Base-by-base conservation (phyloP, 2,797 vertebrate species). In the Cossypha niveicapilla region DNA sequence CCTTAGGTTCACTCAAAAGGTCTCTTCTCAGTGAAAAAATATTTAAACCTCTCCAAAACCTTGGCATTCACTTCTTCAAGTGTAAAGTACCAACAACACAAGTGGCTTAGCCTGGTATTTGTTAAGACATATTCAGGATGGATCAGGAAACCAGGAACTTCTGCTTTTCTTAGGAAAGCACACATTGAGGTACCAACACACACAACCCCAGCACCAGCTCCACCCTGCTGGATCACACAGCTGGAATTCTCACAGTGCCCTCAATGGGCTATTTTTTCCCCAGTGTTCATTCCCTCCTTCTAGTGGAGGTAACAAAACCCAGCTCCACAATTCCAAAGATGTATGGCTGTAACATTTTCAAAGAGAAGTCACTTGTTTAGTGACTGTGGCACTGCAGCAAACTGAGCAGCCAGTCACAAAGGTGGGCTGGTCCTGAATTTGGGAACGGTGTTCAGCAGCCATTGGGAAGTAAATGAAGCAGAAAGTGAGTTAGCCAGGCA, bases 381-480 rank as follows among this genome's bases (percentile, higher is more conserved):
- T 41, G 39, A 41, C 39, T 17, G 39, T 41, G 39, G 39, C 73
- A 57, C 85, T 80, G 80, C 82, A 66, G 88, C 92, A 79, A 70
- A 62, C 56, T 32, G 27, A 87, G 74, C 56, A 90, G 92, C 24
- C 92, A 78, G 81, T 17, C 83, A 63, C 61, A 28, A 60, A 89
- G 78, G 23, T 57, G 83, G 76, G 90, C 65, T 68, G 86, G 62
- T 68, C 86, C 61, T 30, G 62, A 71, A 75, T 84, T 92, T 89
- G 45, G 70, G 65, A 72, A 53, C 3, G 2, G 32, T 3, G 41
- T 48, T 63, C 50, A 65, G 84, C 24, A 7, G 78, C 10, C 78
- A 86, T 60, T 76, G 89, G 91, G 62, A 78, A 92, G 88, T 27
- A 78, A 96, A 95, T 88, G 92, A 95, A 86, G 94, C 92, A 96